Percentiles rank a stretch among this genome's conserved stretches.
Conservation (phyloP, 2,888 invertebrate genomes). For the Amphipoea lucens region DNA sequence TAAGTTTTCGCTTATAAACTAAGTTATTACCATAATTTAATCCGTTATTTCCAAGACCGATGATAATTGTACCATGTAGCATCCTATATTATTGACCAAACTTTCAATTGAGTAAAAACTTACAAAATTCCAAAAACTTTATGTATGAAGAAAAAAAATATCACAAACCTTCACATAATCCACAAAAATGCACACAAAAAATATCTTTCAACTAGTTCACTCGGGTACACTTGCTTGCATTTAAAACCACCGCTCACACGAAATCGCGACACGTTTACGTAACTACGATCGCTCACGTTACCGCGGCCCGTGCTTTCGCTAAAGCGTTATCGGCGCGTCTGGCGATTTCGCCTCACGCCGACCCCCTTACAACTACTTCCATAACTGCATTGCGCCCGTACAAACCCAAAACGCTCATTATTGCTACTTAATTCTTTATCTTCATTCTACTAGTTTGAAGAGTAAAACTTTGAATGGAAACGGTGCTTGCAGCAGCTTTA, state of each 20-base stretch:
- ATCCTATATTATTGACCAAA: conserved; percentile 40
- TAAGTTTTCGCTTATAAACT: conserved; percentile 61
- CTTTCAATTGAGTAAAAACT: conserved; percentile 38
- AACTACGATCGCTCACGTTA: conserved; percentile 68
- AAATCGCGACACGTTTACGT: conserved; percentile 74
- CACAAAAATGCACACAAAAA: conserved; percentile 68
- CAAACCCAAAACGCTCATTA: conserved; percentile 64
- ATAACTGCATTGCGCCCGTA: conserved; percentile 87
- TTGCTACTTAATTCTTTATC: conserved; percentile 58
- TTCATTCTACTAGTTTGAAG: conserved; percentile 18
- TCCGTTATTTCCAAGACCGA: conserved; percentile 64
- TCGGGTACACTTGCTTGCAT: conserved; percentile 58
- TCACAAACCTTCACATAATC: conserved; percentile 78
- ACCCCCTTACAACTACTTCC: conserved; percentile 74
- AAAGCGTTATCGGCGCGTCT: conserved; percentile 85
- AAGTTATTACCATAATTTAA: conserved; percentile 72
- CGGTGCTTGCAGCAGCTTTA: conserved; percentile 21
- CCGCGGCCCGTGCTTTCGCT: conserved; percentile 82
- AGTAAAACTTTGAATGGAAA: conserved; percentile 23
- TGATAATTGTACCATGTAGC: conserved; percentile 59
- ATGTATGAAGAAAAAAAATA: conserved; percentile 28
- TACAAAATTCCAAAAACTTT: conserved; percentile 44
- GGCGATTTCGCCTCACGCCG: conserved; percentile 75
- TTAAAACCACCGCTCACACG: conserved; percentile 59
- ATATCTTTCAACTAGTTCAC: conserved; percentile 66